A percentile compares a stretch with the other conserved stretches of the same genome.
phyloP scores from a whole-genome alignment of 2,113 vertebrate species.

The Ciconia boyciana region DNA sequence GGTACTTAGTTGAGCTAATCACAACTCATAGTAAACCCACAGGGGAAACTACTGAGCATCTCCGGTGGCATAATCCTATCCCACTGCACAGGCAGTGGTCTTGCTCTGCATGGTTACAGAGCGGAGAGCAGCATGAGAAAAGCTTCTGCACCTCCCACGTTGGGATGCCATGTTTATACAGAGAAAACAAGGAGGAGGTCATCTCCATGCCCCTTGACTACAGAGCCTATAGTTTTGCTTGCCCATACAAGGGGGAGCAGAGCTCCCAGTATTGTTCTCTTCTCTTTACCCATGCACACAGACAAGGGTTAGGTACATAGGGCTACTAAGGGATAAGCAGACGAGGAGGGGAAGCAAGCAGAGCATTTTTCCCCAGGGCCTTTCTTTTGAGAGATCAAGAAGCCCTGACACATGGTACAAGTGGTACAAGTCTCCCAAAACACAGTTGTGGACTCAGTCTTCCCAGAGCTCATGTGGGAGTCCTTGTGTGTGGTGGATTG shows the following conservation, averaged over 20 bases:
- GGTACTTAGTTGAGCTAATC: neutral
- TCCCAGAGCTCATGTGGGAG: neutral
- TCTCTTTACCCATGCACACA: neutral
- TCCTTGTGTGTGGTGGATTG: neutral
- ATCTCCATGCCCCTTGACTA: neutral
- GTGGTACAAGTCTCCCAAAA: neutral
- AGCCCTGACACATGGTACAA: neutral
- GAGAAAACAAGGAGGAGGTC: neutral
- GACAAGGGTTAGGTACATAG: neutral
- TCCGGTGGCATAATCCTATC: neutral
- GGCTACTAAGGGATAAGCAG: neutral
- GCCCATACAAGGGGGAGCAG: neutral
- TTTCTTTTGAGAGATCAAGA: neutral
- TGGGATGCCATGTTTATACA: neutral
- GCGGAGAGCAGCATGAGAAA: neutral
- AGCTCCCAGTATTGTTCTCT: neutral
- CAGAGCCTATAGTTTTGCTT: neutral
- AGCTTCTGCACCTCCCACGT: neutral
- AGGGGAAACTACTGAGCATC: neutral
- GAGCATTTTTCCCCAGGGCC: neutral
- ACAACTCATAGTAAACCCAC: neutral
- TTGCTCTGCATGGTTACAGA: neutral
- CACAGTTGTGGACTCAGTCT: neutral
- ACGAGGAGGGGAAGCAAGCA: neutral
- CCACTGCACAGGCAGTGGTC: neutral